phyloP scores from a whole-genome alignment of 2,113 vertebrate species.

The Bubo blakistoni region DNA sequence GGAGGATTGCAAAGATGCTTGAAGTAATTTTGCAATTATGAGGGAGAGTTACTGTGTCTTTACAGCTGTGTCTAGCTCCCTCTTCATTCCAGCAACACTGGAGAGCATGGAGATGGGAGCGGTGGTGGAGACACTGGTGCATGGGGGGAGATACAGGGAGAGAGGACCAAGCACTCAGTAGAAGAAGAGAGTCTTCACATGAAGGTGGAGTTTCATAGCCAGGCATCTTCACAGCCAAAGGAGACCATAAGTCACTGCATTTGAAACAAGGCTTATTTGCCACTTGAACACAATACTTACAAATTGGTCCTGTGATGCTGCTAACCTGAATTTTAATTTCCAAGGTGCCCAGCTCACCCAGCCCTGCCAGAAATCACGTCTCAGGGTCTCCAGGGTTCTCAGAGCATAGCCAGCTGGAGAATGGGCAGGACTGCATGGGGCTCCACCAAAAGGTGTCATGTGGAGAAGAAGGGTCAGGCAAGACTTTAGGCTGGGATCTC shows the following conservation, averaged over 20 bases:
- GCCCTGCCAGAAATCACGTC: not conserved
- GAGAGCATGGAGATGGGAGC: not conserved
- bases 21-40: rapidly evolving
- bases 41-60: not conserved
- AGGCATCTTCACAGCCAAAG: not conserved
- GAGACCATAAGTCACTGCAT: not conserved
- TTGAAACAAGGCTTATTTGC: not conserved
- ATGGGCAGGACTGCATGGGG: not conserved
- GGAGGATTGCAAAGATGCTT: not conserved
- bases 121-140: not conserved
- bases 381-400: too few species aligned
- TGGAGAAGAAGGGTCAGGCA: not conserved
- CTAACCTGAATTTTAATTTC: not conserved
- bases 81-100: rapidly evolving
- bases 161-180: not conserved
- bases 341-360: not conserved
- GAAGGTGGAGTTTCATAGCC: not conserved
- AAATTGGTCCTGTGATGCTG: not conserved
- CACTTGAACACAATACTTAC: not conserved
- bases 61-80: not conserved
- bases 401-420: not conserved
- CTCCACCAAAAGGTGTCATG: not conserved
- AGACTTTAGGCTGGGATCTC: not conserved
- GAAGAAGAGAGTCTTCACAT: not conserved
- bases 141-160: not conserved